Percentiles rank a stretch among this genome's conserved stretches.
These are phyloP conservation scores for Bombus affinis DNA, from an alignment of 1,140 invertebrate genomes.

Conservation along the genomic window DNA sequence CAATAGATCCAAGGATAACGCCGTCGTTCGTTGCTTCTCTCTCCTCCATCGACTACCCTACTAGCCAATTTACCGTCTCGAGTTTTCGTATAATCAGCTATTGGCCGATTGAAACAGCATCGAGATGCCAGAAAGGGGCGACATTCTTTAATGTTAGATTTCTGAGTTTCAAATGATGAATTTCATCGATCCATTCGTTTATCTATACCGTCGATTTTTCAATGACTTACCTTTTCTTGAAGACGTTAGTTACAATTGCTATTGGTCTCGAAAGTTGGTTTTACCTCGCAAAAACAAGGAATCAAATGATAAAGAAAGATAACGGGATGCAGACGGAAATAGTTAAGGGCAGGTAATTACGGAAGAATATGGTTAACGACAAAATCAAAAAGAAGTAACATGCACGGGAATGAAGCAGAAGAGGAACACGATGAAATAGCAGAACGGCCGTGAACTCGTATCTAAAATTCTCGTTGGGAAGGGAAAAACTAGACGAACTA, in stretches of 20 bases:
- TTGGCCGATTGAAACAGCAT: neutral
- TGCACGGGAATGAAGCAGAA: slow-evolving; percentile 32
- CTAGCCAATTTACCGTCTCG: neutral
- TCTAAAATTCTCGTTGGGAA: slow-evolving; percentile 1
- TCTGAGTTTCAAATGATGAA: slow-evolving; percentile 1
- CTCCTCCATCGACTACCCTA: neutral
- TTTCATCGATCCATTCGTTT: neutral
- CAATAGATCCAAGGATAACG: slow-evolving; percentile 44
- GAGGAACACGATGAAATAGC: slow-evolving; percentile 28
- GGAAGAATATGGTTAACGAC: slow-evolving; percentile 27
- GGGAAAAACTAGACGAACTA: slow-evolving; percentile 6
- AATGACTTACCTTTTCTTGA: slow-evolving; percentile 15
- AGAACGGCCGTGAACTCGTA: neutral
- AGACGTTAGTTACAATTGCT: slow-evolving; percentile 58
- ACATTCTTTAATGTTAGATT: slow-evolving; percentile 41
- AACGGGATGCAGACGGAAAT: slow-evolving; percentile 13
- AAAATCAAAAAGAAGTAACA: neutral
- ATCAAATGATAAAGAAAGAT: slow-evolving; percentile 9
- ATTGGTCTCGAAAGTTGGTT: slow-evolving; percentile 47
- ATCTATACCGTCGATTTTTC: neutral
- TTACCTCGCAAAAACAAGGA: neutral
- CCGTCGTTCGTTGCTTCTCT: neutral
- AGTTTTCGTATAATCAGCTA: neutral
- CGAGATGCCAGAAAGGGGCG: neutral
- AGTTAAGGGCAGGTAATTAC: neutral